phyloP scores from a whole-genome alignment of 2,888 invertebrate genomes.

The Pristionchus arcanus region DNA sequence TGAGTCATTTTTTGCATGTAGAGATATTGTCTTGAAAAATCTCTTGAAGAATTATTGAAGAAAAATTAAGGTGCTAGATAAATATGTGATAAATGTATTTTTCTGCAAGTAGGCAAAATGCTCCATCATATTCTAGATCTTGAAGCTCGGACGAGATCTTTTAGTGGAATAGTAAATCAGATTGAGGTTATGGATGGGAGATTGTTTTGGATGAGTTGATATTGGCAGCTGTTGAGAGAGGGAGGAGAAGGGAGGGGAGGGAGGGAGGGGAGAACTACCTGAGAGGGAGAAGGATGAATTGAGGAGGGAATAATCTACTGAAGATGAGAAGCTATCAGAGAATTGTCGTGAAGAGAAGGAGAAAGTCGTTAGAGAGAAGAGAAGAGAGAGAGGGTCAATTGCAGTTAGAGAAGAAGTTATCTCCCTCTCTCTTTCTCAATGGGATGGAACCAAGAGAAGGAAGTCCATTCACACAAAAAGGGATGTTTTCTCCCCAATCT shows the following conservation, averaged over 20 bases:
- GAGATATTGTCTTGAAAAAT: not conserved
- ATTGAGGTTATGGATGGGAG: not conserved
- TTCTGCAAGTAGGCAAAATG: no score
- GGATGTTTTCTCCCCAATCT: not conserved
- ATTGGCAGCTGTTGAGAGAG: slow-evolving; percentile 45
- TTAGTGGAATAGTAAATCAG: not conserved
- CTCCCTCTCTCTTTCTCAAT: not conserved
- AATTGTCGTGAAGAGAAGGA: slow-evolving; percentile 4
- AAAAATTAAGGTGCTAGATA: not conserved
- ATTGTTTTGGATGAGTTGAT: slow-evolving; percentile 12
- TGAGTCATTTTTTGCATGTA: slow-evolving; percentile 55
- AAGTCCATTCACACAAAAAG: not conserved
- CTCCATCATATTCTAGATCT: not conserved
- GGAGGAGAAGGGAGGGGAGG: slow-evolving; percentile 12
- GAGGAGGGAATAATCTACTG: not conserved
- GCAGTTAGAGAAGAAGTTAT: slow-evolving; percentile 54
- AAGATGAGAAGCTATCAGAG: not conserved
- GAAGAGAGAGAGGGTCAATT: slow-evolving; percentile 31
- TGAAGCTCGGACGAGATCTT: not conserved
- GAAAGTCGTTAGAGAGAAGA: slow-evolving; percentile 31
- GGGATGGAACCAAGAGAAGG: slow-evolving; percentile 8
- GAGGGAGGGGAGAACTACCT: not conserved
- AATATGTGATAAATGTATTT: no score
- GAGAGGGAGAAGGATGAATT: slow-evolving; percentile 33
- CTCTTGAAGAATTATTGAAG: not conserved